Percentiles rank a stretch among this genome's conserved stretches.
These are phyloP conservation scores for Proterorhinus semilunaris DNA, from an alignment of 2,113 vertebrate genomes.

Conservation along the genomic window DNA sequence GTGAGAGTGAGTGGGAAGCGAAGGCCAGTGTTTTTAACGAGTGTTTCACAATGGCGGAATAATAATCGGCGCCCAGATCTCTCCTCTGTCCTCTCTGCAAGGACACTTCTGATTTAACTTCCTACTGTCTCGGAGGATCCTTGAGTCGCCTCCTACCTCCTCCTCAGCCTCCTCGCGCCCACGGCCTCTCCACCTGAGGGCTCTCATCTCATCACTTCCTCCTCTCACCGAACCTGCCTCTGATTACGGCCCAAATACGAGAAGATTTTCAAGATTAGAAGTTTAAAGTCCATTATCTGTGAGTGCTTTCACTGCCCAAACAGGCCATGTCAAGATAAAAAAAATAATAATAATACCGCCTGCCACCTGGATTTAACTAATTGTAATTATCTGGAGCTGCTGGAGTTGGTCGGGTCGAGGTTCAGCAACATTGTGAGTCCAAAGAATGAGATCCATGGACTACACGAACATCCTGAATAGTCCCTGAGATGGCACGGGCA, in stretches of 20 bases:
- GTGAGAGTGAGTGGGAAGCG: not conserved
- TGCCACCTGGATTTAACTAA: too few relatives aligned
- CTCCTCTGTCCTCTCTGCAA: not conserved
- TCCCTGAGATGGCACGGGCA: too few relatives aligned
- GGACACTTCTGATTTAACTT: slow-evolving; percentile 1
- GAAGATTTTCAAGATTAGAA: not conserved
- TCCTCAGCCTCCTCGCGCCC: not conserved
- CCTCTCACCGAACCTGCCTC: not conserved
- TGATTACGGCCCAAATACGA: not conserved
- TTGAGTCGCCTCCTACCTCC: slow-evolving; percentile 3
- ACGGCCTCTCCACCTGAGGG: slow-evolving; percentile 4
- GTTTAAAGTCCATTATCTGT: not conserved
- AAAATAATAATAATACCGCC: too few relatives aligned
- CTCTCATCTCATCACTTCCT: not conserved
- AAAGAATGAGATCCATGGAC: too few relatives aligned
- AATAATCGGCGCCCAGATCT: not conserved
- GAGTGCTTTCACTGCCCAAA: not conserved
- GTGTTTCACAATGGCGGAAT: not conserved
- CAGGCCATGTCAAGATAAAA: too few relatives aligned
- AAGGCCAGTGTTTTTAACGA: not conserved
- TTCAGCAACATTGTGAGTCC: too few relatives aligned
- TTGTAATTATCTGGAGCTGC: too few relatives aligned
- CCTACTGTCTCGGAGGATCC: not conserved
- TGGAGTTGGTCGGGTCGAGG: too few relatives aligned
- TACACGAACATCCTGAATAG: too few relatives aligned